A percentile compares a stretch with the other conserved stretches of the same genome.
Evolutionary conservation across 2,113 vertebrate species (phyloP).

Genomic region (Helogale parvula): DNA sequence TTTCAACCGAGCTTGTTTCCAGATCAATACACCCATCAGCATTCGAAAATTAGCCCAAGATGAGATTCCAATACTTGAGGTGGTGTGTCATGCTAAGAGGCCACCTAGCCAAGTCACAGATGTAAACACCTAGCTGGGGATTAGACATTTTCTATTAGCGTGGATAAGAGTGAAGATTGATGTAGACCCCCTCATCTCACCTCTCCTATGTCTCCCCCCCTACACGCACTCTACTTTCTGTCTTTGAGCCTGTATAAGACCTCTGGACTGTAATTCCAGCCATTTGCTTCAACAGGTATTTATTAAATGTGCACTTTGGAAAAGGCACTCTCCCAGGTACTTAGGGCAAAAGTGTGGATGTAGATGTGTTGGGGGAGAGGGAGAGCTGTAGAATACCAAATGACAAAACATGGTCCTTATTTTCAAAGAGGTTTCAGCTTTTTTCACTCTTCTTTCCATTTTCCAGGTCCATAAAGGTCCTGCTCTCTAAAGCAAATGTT

Average conservation of each 20-base stretch:
- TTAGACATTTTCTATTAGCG: conserved; percentile 79
- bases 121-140: conserved; percentile 69
- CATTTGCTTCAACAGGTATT: neutral
- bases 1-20: conserved; percentile 87
- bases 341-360: neutral
- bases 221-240: neutral
- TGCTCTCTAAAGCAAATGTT: neutral
- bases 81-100: conserved; percentile 80
- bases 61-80: conserved; percentile 85
- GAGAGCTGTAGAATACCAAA: neutral
- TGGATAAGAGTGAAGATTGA: neutral
- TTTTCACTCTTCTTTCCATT: neutral
- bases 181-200: accelerated
- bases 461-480: neutral
- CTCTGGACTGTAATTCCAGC: neutral
- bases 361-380: neutral
- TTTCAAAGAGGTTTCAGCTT: neutral
- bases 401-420: neutral
- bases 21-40: conserved; percentile 89
- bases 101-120: conserved; percentile 74
- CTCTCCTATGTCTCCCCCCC: neutral
- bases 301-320: neutral
- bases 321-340: neutral
- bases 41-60: conserved; percentile 88
- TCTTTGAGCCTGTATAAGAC: neutral